Evolutionary conservation across 2,888 invertebrate genomes (phyloP).

Genomic region (Isoperla grammatica): DNA sequence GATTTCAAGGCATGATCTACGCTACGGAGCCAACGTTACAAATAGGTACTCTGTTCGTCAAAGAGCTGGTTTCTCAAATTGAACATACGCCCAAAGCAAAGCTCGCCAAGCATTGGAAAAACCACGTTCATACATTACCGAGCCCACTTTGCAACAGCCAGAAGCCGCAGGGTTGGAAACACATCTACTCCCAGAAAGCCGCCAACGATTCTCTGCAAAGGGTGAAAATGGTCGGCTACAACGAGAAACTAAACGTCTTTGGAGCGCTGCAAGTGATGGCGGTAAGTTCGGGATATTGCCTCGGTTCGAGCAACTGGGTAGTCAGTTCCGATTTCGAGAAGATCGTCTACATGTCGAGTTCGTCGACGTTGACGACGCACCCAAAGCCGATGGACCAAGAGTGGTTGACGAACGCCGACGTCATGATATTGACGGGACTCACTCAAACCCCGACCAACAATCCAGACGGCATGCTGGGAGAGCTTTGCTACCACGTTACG

Average conservation of each 20-base stretch:
- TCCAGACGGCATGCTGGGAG: constrained; percentile 94
- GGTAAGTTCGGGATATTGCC: constrained; percentile 93
- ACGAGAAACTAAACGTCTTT: constrained; percentile 84
- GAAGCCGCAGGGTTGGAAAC: constrained; percentile 80
- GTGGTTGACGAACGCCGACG: constrained; percentile 84
- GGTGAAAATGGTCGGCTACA: constrained; percentile 90
- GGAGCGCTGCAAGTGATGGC: constrained; percentile 86
- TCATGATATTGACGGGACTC: constrained; percentile 85
- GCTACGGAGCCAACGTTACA: constrained; percentile 96
- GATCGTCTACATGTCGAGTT: constrained; percentile 89
- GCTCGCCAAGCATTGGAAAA: constrained; percentile 79
- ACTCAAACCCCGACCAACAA: constrained; percentile 92
- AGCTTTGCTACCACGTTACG: constrained; percentile 66
- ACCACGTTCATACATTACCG: constrained; percentile 68
- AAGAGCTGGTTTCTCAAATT: constrained; percentile 86
- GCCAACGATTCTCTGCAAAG: constrained; percentile 78
- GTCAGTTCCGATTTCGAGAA: constrained; percentile 88
- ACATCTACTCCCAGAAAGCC: constrained; percentile 72
- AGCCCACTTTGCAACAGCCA: constrained; percentile 65
- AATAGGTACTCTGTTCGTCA: constrained; percentile 84
- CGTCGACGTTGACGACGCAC: constrained; percentile 93
- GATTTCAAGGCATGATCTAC: constrained; percentile 90
- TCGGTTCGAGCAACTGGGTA: constrained; percentile 98
- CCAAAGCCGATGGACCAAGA: constrained; percentile 90
- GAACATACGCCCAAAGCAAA: constrained; percentile 71